Conservation (phyloP, 2,888 invertebrate genomes). For the Cenopis cana region DNA sequence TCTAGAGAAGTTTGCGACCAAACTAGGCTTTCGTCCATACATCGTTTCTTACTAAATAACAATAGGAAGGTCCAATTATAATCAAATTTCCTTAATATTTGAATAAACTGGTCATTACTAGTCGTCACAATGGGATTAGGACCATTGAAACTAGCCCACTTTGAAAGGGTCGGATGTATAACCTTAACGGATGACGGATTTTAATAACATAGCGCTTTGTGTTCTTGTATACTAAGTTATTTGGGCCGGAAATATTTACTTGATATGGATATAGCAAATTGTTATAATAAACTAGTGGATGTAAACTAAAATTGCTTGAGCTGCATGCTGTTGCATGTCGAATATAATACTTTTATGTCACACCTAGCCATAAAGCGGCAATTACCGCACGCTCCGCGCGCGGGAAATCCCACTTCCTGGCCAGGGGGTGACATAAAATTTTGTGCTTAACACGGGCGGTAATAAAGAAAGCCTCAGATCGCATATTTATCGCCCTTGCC, state of each 20-base stretch:
- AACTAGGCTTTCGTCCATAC: constrained; percentile 10
- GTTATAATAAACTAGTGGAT: neutral
- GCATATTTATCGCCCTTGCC: too few species aligned
- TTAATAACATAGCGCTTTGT: constrained; percentile 24
- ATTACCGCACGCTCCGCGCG: too few species aligned
- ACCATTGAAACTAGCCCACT: constrained; percentile 52
- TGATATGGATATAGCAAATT: neutral
- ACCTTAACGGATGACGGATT: constrained; percentile 50
- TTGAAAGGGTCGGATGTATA: constrained; percentile 47
- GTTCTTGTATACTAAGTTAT: neutral
- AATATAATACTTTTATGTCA: too few species aligned
- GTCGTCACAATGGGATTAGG: constrained; percentile 61
- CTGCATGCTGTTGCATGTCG: too few species aligned
- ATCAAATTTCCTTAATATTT: constrained; percentile 75
- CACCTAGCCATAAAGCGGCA: too few species aligned
- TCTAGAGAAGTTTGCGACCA: neutral
- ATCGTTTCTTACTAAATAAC: constrained; percentile 48
- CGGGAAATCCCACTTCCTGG: too few species aligned
- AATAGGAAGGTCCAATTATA: constrained; percentile 70
- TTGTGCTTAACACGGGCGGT: too few species aligned
- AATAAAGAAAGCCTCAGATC: too few species aligned
- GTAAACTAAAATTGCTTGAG: too few species aligned
- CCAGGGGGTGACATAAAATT: too few species aligned
- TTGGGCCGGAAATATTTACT: neutral
- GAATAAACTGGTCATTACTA: constrained; percentile 63